A percentile compares a stretch with the other conserved stretches of the same genome.
phyloP scores from a whole-genome alignment of 2,888 invertebrate genomes.

The Ormyrus thymus region DNA sequence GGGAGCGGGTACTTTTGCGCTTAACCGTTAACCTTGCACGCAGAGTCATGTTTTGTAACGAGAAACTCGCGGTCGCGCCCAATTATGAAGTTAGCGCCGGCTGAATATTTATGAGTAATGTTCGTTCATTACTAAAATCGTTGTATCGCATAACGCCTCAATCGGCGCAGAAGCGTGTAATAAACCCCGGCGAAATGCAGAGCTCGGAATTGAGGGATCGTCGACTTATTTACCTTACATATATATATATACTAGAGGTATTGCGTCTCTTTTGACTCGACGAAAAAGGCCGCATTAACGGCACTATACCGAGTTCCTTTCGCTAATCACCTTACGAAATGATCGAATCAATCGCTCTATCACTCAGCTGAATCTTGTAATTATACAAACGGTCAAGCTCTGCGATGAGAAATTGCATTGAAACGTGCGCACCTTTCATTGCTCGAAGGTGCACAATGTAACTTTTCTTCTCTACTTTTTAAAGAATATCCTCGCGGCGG shows the following conservation, averaged over 20 bases:
- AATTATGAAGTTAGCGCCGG: too few relatives aligned
- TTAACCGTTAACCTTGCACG: too few relatives aligned
- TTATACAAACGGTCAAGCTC: slow-evolving; percentile 2
- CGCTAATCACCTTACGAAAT: slow-evolving; percentile 42
- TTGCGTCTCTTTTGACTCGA: neutral
- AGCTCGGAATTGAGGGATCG: neutral
- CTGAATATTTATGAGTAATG: slow-evolving; percentile 21
- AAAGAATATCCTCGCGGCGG: too few relatives aligned
- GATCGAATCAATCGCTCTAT: slow-evolving; percentile 9
- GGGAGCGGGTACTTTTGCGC: too few relatives aligned
- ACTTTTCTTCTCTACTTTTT: neutral
- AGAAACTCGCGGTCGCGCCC: too few relatives aligned
- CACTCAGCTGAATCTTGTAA: slow-evolving; percentile 26
- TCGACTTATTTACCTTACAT: neutral
- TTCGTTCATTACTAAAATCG: neutral
- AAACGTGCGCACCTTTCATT: neutral
- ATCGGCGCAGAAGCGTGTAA: neutral
- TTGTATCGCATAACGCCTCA: slow-evolving; percentile 5
- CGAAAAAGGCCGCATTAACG: neutral
- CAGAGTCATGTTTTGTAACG: too few relatives aligned
- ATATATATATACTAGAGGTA: neutral
- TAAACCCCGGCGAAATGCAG: too few relatives aligned
- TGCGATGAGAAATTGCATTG: too few relatives aligned
- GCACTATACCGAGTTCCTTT: slow-evolving; percentile 6
- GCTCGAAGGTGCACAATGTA: neutral